Percentiles rank a stretch among this genome's conserved stretches.
These are phyloP conservation scores for Petrocephalus zakoni DNA, from an alignment of 2,113 vertebrate species.

Conservation along the genomic window DNA sequence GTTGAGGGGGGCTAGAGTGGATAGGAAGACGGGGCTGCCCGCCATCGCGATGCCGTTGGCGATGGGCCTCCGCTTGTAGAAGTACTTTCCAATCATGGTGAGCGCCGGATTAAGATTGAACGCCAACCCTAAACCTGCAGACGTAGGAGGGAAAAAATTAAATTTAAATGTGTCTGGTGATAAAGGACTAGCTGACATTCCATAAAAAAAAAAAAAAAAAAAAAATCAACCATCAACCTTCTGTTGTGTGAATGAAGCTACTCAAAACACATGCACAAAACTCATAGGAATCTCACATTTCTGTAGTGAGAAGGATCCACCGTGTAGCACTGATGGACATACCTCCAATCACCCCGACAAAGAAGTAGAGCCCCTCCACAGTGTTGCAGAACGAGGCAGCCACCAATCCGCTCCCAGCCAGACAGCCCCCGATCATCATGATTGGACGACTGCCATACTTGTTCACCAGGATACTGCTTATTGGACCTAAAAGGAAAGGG, in stretches of 20 bases:
- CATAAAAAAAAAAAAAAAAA: background rate
- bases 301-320: background rate
- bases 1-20: slow-evolving; percentile 85
- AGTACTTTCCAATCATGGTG: slow-evolving; percentile 98
- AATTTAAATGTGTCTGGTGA: background rate
- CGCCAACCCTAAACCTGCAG: slow-evolving; percentile 81
- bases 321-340: slow-evolving; percentile 35
- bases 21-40: slow-evolving; percentile 93
- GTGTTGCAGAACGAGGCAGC: slow-evolving; percentile 87
- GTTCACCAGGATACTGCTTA: slow-evolving; percentile 95
- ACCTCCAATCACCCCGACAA: slow-evolving; percentile 90
- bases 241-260: background rate
- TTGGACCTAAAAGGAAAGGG: slow-evolving; percentile 63
- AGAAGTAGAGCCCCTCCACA: slow-evolving; percentile 84
- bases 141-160: background rate
- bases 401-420: slow-evolving; percentile 73
- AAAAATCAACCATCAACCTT: background rate
- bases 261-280: background rate
- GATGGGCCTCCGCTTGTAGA: slow-evolving; percentile 82
- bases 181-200: no score
- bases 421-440: slow-evolving; percentile 74
- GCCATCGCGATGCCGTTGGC: slow-evolving; percentile 97
- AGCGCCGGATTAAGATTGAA: slow-evolving; percentile 95
- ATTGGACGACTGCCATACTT: slow-evolving; percentile 86
- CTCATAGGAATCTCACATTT: background rate